A percentile compares a stretch with the other conserved stretches of the same genome.
phyloP scores from a whole-genome alignment of 2,888 invertebrate genomes.

The Chrysolina oricalcia region DNA sequence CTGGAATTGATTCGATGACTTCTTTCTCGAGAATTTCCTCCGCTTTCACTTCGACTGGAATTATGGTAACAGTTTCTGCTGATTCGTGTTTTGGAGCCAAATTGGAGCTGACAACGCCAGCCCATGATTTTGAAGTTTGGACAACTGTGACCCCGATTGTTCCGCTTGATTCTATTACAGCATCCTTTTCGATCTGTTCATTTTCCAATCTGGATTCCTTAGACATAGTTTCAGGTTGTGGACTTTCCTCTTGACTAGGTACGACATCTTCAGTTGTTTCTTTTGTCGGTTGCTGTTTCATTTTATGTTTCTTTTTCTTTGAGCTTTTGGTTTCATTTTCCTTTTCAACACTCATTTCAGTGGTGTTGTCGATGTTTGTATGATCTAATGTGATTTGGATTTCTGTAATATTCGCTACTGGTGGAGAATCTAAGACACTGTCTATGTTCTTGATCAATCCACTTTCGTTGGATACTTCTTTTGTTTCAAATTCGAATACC shows the following conservation, averaged over 20 bases:
- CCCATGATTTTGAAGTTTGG: constrained; percentile 34
- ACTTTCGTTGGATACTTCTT: background rate
- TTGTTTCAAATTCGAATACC: background rate
- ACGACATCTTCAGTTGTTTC: background rate
- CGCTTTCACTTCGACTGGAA: background rate
- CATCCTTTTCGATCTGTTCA: background rate
- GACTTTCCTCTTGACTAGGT: background rate
- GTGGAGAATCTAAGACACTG: background rate
- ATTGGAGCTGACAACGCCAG: constrained; percentile 38
- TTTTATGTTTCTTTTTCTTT: constrained; percentile 40
- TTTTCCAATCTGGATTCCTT: background rate
- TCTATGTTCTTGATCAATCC: background rate
- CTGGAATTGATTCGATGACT: background rate
- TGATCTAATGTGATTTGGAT: background rate
- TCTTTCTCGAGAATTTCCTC: background rate
- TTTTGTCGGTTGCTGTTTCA: constrained; percentile 21
- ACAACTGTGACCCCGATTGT: background rate
- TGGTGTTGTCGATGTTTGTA: too few relatives aligned
- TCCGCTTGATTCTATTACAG: background rate
- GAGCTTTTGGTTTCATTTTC: constrained; percentile 25
- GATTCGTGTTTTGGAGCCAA: constrained; percentile 24
- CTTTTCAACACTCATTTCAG: background rate
- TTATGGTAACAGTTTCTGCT: background rate
- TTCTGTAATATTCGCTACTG: background rate
- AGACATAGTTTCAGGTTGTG: background rate